A percentile compares a stretch with the other conserved stretches of the same genome.
phyloP scores from a whole-genome alignment of 2,888 invertebrate species.

The Trichacis sp. region DNA sequence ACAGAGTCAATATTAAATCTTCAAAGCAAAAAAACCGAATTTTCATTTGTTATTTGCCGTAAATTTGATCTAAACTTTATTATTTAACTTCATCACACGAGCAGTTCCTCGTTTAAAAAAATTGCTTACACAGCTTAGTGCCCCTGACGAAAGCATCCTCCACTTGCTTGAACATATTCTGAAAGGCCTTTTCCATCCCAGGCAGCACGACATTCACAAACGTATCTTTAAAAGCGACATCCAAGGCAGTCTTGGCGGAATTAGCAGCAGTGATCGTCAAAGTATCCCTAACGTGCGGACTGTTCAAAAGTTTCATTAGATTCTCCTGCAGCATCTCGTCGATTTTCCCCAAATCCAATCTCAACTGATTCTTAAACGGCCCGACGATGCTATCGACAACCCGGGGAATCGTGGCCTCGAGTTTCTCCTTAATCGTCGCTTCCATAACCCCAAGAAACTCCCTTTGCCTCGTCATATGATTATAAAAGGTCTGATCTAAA shows the following conservation, averaged over 20 bases:
- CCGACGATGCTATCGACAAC: constrained; percentile 79
- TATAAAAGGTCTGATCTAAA: constrained; percentile 57
- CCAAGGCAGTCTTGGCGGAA: constrained; percentile 80
- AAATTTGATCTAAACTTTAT: no score
- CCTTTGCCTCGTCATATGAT: constrained; percentile 55
- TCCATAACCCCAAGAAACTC: constrained; percentile 61
- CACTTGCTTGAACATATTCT: constrained; percentile 89
- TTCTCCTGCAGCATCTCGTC: constrained; percentile 81
- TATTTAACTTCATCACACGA: no score
- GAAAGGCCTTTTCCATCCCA: constrained; percentile 87
- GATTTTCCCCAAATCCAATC: constrained; percentile 73
- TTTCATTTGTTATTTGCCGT: no score
- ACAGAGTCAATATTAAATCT: no score
- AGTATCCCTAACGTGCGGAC: constrained; percentile 78
- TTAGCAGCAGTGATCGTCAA: constrained; percentile 78
- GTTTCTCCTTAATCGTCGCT: constrained; percentile 69
- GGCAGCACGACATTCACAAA: constrained; percentile 84
- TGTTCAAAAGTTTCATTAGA: constrained; percentile 82
- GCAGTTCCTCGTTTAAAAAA: no score
- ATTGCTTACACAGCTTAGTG: constrained; percentile 86
- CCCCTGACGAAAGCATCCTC: constrained; percentile 90
- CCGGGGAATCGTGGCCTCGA: constrained; percentile 70
- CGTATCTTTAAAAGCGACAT: constrained; percentile 82
- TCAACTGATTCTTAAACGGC: constrained; percentile 78
- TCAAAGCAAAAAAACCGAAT: no score